Base-by-base conservation (phyloP, 1,140 invertebrate species). In the Magallana ariakensis region DNA sequence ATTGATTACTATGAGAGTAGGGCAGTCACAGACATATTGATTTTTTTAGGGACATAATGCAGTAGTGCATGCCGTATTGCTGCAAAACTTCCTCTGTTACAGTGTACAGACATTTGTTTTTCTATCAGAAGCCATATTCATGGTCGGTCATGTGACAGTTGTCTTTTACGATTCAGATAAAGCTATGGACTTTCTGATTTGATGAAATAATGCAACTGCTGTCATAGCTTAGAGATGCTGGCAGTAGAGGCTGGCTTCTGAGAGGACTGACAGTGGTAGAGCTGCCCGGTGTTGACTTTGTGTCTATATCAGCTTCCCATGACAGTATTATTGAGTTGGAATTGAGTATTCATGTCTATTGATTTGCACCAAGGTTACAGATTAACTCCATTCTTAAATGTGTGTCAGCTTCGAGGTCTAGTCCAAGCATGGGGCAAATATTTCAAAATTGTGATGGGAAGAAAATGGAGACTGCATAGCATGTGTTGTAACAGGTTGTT, bases 11-110 rank as follows among this genome's bases (percentile, higher is more conserved):
- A 33, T n/a, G 58, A 75, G 66, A 75, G 66, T 75, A 75, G 66
- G 66, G 66, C 66, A 75, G 66, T 75, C 66, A 75, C 66, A 75
- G 66, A 75, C 22, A 26, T 75, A 75, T 75, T 75, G 66, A 75
- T 75, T 75, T 75, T 46, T 75, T 75, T 26, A 75, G 66, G 33
- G 66, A 19, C 66, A 75, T 75, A 26, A 75, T 75, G 66, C 66
- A 75, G 66, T 75, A 26, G 19, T 26, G 66, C 66, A 75, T 75
- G 66, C 66, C 11, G 66, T 75, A 75, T 75, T 75, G 66, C 66
- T 75, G 66, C 66, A 75, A 75, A 33, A 26, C 66, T 26, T 75
- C 66, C 66, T 22, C 22, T 75, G 66, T 22, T 75, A 26, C 66
- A 33, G 15, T 60, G 22, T 75, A 75, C 66, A 75, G 66, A 75